These are phyloP conservation scores for Sus cebifrons DNA, from an alignment of 2,797 vertebrate species.

Conservation along the genomic window DNA sequence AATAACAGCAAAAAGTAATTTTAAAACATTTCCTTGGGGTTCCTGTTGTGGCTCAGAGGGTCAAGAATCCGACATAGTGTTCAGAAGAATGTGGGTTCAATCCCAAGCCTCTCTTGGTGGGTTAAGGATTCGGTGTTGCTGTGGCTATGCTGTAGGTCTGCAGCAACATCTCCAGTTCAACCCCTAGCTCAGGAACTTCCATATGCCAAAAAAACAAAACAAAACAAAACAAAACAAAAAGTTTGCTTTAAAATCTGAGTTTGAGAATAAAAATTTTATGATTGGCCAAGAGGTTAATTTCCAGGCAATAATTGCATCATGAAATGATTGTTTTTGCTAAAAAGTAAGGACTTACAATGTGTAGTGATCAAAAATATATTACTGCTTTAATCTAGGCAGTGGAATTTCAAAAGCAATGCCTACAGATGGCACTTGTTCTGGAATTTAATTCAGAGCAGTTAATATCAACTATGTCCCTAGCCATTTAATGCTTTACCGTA, in stretches of 20 bases:
- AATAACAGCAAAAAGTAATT: not conserved
- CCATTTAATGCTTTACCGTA: not conserved
- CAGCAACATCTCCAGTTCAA: too few relatives aligned
- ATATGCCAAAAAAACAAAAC: too few relatives aligned
- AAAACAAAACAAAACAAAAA: too few relatives aligned
- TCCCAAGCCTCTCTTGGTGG: too few relatives aligned
- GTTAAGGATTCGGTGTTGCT: too few relatives aligned
- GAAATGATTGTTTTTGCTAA: not conserved
- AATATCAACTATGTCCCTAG: not conserved
- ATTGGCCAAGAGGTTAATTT: not conserved
- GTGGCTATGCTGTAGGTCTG: too few relatives aligned
- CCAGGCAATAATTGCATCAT: not conserved
- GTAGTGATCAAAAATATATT: not conserved
- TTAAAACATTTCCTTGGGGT: not conserved
- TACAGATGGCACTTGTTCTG: not conserved
- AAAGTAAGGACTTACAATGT: not conserved
- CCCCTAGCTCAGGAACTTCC: too few relatives aligned
- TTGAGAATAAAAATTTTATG: not conserved
- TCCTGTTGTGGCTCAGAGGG: too few relatives aligned
- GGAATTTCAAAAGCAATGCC: not conserved
- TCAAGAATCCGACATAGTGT: too few relatives aligned
- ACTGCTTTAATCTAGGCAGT: not conserved
- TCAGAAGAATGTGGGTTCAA: too few relatives aligned
- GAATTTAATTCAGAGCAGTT: not conserved
- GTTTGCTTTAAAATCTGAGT: conserved; percentile 1